These are phyloP conservation scores for Condylura cristata DNA, from an alignment of 2,113 vertebrate genomes.

Conservation along the genomic window DNA sequence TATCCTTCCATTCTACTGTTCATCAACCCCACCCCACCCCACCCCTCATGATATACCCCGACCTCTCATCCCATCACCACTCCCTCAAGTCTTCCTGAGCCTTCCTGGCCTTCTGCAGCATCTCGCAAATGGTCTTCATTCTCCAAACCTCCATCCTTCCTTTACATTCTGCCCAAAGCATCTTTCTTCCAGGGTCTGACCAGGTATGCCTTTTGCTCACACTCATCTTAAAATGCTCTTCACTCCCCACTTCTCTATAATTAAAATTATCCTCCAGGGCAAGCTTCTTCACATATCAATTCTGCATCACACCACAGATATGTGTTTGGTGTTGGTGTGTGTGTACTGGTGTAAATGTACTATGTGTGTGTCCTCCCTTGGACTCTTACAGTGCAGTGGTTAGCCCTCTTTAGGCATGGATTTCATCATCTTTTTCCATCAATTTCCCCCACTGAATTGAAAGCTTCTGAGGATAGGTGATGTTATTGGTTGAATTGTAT, in stretches of 20 bases:
- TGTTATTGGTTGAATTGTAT: not conserved
- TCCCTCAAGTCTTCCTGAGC: not conserved
- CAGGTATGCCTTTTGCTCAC: not conserved
- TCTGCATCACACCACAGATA: not conserved
- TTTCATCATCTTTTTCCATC: not conserved
- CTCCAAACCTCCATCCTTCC: not conserved
- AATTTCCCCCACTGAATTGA: not conserved
- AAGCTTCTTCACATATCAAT: not conserved
- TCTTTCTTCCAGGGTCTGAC: not conserved
- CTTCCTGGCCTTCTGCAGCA: not conserved
- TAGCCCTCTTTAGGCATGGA: not conserved
- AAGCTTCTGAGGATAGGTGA: conserved; percentile 1
- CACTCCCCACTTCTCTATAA: not conserved
- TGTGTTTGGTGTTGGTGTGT: not conserved
- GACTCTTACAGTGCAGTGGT: not conserved
- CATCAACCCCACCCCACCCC: not conserved
- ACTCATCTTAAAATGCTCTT: not conserved
- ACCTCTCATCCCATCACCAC: not conserved
- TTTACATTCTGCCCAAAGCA: not conserved
- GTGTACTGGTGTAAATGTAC: rapidly evolving
- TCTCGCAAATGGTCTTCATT: not conserved
- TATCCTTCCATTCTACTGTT: not conserved
- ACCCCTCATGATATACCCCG: not conserved
- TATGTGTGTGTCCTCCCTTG: not conserved
- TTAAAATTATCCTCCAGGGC: not conserved